Evolutionary conservation across 2,797 vertebrate species (phyloP).

Genomic region (Microctenopoma lineatum): DNA sequence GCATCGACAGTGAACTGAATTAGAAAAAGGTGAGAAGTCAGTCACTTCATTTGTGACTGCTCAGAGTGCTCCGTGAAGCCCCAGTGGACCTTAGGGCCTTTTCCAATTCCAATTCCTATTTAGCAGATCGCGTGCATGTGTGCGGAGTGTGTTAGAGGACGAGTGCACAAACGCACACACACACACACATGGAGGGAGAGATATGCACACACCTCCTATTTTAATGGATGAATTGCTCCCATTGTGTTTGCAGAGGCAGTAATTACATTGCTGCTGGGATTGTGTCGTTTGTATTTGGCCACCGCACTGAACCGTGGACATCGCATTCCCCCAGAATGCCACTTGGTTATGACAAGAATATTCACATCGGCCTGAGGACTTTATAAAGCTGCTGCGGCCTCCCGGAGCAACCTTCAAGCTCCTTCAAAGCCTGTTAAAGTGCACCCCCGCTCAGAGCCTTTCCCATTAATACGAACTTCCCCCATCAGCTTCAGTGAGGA

Average conservation of each 20-base stretch:
- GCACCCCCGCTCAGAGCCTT: conserved; percentile 12
- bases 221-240: conserved; percentile 62
- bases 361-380: conserved; percentile 50
- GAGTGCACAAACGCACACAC: conserved; percentile 9
- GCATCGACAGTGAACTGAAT: background rate
- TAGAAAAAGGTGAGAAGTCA: conserved; percentile 18
- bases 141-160: conserved; percentile 13
- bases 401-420: conserved; percentile 27
- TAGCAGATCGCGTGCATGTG: background rate
- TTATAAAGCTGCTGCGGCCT: conserved; percentile 28
- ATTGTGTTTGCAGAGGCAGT: conserved; percentile 57
- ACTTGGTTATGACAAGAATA: conserved; percentile 43
- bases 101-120: conserved; percentile 42
- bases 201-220: conserved; percentile 38
- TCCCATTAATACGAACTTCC: conserved; percentile 43
- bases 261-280: conserved; percentile 53
- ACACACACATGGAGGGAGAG: background rate
- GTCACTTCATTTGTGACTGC: conserved; percentile 20
- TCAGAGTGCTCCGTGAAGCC: conserved; percentile 11
- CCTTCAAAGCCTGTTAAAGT: conserved; percentile 18
- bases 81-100: conserved; percentile 23
- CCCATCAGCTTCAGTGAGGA: conserved; percentile 47
- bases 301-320: conserved; percentile 22
- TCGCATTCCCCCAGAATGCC: conserved; percentile 25
- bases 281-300: conserved; percentile 28